Percentiles rank a stretch among this genome's conserved stretches.
Evolutionary conservation across 2,113 vertebrate genomes (phyloP).

Genomic region (Hippocampus barbouri): DNA sequence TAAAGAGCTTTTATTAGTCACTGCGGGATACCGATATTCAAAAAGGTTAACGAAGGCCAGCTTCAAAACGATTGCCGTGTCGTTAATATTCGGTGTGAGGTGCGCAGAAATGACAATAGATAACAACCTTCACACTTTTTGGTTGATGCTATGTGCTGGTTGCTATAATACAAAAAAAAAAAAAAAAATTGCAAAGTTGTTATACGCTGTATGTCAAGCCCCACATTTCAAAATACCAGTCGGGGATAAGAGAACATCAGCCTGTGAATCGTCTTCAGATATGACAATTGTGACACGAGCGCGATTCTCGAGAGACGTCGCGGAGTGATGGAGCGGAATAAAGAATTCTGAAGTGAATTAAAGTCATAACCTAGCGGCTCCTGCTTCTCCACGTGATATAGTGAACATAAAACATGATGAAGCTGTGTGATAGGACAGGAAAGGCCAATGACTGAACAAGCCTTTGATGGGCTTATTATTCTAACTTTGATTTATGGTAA

Average conservation of each 20-base stretch:
- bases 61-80: too few species aligned
- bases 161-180: not conserved
- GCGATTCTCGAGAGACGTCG: not conserved
- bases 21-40: too few species aligned
- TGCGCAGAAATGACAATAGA: too few species aligned
- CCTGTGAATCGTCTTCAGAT: not conserved
- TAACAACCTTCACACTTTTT: too few species aligned
- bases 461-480: constrained; percentile 48
- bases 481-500: constrained; percentile 43
- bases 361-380: constrained; percentile 3
- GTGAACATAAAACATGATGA: constrained; percentile 51
- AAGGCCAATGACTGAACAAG: constrained; percentile 58
- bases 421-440: constrained; percentile 45
- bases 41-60: too few species aligned
- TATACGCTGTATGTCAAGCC: not conserved
- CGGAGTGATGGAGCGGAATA: not conserved
- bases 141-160: too few species aligned
- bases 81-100: too few species aligned
- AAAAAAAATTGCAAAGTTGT: not conserved
- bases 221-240: not conserved
- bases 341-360: not conserved
- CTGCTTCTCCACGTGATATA: constrained; percentile 16
- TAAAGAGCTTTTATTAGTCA: too few species aligned
- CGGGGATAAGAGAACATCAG: not conserved
- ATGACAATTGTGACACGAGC: too few species aligned